Percentiles rank a stretch among this genome's conserved stretches.
These are phyloP conservation scores for Dichetophora obliterata DNA, from an alignment of 2,888 invertebrate species.

Conservation along the genomic window DNA sequence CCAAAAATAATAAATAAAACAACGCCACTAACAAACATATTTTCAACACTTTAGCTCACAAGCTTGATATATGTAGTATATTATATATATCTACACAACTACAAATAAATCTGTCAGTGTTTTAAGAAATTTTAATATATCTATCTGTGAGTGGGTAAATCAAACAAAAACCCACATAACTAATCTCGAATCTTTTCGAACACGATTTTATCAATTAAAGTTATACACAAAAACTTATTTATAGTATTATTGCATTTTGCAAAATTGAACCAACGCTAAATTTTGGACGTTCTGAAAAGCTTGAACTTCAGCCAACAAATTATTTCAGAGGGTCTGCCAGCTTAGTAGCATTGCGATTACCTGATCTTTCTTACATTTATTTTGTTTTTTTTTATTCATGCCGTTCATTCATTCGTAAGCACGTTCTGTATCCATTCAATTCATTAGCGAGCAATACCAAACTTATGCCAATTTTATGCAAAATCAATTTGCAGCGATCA, in stretches of 20 bases:
- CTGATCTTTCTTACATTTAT: not conserved
- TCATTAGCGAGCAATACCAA: constrained; percentile 6
- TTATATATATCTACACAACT: no score
- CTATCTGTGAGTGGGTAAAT: constrained; percentile 8
- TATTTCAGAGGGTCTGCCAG: not conserved
- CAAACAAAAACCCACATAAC: not conserved
- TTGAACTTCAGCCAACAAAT: not conserved
- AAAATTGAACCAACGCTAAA: no score
- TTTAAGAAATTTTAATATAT: not conserved
- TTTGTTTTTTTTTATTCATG: not conserved
- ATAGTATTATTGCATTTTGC: no score
- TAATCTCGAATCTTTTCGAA: constrained; percentile 6
- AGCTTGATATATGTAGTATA: not conserved
- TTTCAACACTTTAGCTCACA: not conserved
- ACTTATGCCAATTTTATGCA: constrained; percentile 10
- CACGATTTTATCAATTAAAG: not conserved
- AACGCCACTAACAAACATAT: not conserved
- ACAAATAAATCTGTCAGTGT: no score
- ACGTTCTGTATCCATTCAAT: not conserved
- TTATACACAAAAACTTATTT: no score
- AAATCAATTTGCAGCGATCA: constrained; percentile 16
- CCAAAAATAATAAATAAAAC: constrained; percentile 26
- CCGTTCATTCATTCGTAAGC: not conserved
- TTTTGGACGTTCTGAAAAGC: not conserved
- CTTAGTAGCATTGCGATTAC: not conserved